Evolutionary conservation across 2,113 vertebrate genomes (phyloP), one percentile per base, ranked within the genome.

Genomic region (Prunella himalayana): DNA sequence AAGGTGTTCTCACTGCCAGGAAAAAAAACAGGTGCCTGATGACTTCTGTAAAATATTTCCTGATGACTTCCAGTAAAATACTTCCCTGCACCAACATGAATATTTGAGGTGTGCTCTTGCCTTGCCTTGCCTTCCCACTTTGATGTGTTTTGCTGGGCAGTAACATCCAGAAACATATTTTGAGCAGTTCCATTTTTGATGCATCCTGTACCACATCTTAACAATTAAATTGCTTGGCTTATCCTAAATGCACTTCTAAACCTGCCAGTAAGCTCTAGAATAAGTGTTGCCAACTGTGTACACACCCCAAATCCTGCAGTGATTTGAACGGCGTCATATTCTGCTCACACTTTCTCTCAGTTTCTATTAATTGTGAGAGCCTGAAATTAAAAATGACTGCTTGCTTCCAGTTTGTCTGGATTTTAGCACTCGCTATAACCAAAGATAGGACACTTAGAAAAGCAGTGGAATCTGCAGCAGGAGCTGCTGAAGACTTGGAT

Each of bases 401-500:
- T 64, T 92, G 90, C 63, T 92, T 94, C 77, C 68, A 92, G 51
- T 84, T 90, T 81, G 65, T 88, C 64, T 94, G 90, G 70, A 91
- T 96, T 97, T 94, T 82, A 93, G 94, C 84, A 66, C 72, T 90
- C 63, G 33, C 75, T 97, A 71, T 79, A 92, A 68, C 78, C 90
- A 60, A 85, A 97, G 94, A 97, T 77, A 95, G 91, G 90, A 85
- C 59, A 39, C 70, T 95, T 96, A 82, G 71, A 91, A 91, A 96
- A 96, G 88, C 53, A 92, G 86, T 56, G 82, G 93, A 94, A 92
- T 53, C 63, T 94, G 88, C 77, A 93, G 70, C 82, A 92, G 92
- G 82, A 91, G 33, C 75, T 92, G 90, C 88, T 95, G 39, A 92
- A 97, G 73, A 82, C 61, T 92, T 94, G 60, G 42, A 88, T 94